Conservation (phyloP, 1,140 invertebrate genomes). For the Delia radicum region DNA sequence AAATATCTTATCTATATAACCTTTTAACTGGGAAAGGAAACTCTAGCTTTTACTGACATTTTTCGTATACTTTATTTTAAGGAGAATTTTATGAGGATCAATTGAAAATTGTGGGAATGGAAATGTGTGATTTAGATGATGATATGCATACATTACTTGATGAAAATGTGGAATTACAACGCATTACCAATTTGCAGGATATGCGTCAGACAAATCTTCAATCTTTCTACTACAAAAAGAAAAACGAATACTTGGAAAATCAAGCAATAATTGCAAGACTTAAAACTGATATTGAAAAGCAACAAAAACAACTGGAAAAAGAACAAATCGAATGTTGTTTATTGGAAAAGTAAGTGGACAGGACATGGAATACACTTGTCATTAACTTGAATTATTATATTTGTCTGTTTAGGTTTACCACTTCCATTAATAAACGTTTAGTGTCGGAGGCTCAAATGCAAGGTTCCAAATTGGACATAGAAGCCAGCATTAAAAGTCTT, state of each 20-base stretch:
- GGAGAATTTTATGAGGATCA: slow-evolving; percentile 38
- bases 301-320: slow-evolving; percentile 31
- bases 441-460: slow-evolving; percentile 31
- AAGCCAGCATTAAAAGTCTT: slow-evolving; percentile 31
- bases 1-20: too few relatives aligned
- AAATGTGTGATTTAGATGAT: slow-evolving; percentile 42
- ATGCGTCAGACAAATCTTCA: slow-evolving; percentile 34
- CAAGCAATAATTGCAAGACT: slow-evolving; percentile 30
- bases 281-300: slow-evolving; percentile 30
- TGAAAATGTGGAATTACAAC: slow-evolving; percentile 36
- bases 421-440: slow-evolving; percentile 31
- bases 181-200: slow-evolving; percentile 34
- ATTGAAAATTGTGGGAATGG: slow-evolving; percentile 37
- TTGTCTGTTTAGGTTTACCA: slow-evolving; percentile 32
- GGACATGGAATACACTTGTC: background rate
- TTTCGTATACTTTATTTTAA: background rate
- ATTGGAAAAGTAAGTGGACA: slow-evolving; percentile 35
- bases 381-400: background rate
- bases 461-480: slow-evolving; percentile 28
- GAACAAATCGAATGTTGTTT: slow-evolving; percentile 21
- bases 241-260: slow-evolving; percentile 40
- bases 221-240: slow-evolving; percentile 37
- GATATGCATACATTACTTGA: slow-evolving; percentile 37
- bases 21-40: too few relatives aligned
- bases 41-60: too few relatives aligned